phyloP scores from a whole-genome alignment of 2,797 vertebrate genomes.

The Pseudochirops cupreus region DNA sequence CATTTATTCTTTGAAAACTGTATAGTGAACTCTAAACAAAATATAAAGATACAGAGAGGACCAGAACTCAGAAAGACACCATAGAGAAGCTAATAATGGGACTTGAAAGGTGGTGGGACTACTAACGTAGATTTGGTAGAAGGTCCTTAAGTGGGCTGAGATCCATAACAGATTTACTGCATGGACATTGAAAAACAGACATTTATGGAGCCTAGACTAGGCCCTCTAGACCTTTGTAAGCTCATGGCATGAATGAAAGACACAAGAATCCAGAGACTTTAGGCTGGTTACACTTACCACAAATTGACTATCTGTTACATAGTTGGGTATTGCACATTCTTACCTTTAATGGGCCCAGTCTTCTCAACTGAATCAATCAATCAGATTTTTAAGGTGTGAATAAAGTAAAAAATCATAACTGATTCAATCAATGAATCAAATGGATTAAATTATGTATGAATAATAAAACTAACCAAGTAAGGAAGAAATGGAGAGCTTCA shows the following conservation, averaged over 20 bases:
- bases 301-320: no score
- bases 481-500: no score
- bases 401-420: no score
- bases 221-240: not conserved
- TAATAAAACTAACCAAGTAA: no score
- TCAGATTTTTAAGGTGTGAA: no score
- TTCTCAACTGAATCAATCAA: no score
- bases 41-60: conserved; percentile 31
- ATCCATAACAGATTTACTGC: conserved; percentile 60
- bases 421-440: no score
- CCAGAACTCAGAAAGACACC: conserved; percentile 34
- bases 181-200: conserved; percentile 32
- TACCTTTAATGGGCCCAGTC: no score
- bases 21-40: conserved; percentile 61
- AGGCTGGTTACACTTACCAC: not conserved
- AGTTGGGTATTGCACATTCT: no score
- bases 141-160: conserved; percentile 18
- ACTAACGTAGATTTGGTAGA: conserved; percentile 43
- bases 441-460: no score
- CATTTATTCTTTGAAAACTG: conserved; percentile 72
- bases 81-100: not conserved
- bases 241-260: conserved; percentile 24
- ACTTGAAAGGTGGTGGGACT: not conserved
- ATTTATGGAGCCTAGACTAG: not conserved
- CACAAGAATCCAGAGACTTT: conserved; percentile 35